A percentile compares a stretch with the other conserved stretches of the same genome.
Conservation (phyloP, 2,888 invertebrate genomes). For the Scaptomyza reducta region DNA sequence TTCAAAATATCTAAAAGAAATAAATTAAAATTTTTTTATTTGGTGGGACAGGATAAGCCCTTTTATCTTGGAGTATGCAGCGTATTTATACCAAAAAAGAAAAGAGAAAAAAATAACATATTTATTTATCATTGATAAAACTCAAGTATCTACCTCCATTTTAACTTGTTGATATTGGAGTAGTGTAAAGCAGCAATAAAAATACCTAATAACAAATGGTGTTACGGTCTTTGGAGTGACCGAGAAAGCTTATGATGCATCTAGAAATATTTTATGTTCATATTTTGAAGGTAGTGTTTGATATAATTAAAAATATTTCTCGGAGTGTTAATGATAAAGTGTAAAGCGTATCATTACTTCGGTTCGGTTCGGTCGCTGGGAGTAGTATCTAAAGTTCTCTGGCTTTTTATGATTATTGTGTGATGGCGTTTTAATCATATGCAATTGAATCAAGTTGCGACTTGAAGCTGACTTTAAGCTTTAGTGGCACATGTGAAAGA, state of each 20-base stretch:
- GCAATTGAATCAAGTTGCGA: conserved; percentile 42
- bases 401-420: conserved; percentile 72
- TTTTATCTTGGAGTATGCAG: too few relatives aligned
- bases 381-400: conserved; percentile 8
- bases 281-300: not conserved
- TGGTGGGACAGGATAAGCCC: too few relatives aligned
- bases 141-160: too few relatives aligned
- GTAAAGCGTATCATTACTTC: conserved; percentile 24
- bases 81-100: too few relatives aligned
- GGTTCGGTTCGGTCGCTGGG: conserved; percentile 11
- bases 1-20: too few relatives aligned
- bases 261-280: not conserved
- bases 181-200: not conserved
- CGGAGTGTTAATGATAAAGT: conserved; percentile 3
- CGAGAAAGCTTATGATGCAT: not conserved
- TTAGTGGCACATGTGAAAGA: conserved; percentile 72
- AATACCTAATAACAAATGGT: not conserved
- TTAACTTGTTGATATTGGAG: too few relatives aligned
- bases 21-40: too few relatives aligned
- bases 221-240: not conserved
- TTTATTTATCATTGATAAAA: too few relatives aligned
- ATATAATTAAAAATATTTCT: not conserved
- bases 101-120: not conserved
- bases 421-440: conserved; percentile 77
- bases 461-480: conserved; percentile 36